Evolutionary conservation across 2,113 vertebrate species (phyloP).

Genomic region (Castor canadensis): DNA sequence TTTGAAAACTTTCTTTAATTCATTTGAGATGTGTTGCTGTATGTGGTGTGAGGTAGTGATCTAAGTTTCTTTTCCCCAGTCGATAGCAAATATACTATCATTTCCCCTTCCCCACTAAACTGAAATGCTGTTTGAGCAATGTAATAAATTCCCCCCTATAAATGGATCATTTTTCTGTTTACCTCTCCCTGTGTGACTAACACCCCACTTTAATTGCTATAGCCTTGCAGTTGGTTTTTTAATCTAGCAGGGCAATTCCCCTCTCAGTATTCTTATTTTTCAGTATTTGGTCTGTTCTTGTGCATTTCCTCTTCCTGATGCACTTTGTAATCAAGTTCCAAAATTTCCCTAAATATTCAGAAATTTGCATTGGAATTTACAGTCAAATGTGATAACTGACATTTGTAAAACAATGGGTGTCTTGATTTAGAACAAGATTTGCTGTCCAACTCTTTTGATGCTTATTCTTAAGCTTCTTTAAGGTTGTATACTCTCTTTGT

Average conservation of each 20-base stretch:
- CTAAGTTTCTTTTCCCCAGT: not conserved
- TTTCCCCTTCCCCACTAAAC: not conserved
- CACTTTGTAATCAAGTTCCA: not conserved
- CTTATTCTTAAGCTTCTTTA: not conserved
- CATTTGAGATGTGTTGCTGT: not conserved
- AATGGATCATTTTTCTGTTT: not conserved
- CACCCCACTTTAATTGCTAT: not conserved
- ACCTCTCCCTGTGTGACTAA: not conserved
- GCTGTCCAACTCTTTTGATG: not conserved
- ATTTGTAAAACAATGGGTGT: not conserved
- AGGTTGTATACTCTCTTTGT: not conserved
- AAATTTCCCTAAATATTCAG: not conserved
- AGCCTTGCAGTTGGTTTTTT: not conserved
- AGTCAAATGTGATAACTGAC: not conserved
- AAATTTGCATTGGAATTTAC: not conserved
- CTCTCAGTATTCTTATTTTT: not conserved
- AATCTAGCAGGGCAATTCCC: not conserved
- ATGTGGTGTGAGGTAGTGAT: not conserved
- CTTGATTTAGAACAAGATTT: not conserved
- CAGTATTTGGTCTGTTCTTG: not conserved
- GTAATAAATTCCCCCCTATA: not conserved
- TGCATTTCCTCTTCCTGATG: not conserved
- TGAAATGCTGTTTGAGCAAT: conserved; percentile 14
- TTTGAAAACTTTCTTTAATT: not conserved
- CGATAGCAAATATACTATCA: not conserved